These are phyloP conservation scores for Lumbricus terrestris DNA, from an alignment of 2,888 invertebrate genomes.

Conservation along the genomic window DNA sequence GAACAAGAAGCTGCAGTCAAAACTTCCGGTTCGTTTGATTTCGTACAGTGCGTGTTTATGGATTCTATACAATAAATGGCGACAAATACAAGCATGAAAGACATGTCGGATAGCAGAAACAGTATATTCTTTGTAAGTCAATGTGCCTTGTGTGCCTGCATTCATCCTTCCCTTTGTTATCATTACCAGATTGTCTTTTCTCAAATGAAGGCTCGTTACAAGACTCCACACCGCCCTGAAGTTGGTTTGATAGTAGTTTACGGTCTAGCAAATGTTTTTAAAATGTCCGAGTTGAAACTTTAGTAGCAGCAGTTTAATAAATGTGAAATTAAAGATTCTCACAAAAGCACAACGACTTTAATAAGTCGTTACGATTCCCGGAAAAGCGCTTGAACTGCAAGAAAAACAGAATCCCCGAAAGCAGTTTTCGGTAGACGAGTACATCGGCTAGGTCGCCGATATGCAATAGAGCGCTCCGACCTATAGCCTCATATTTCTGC, in stretches of 20 bases:
- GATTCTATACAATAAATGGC: neutral
- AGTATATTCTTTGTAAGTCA: neutral
- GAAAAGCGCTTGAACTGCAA: no score
- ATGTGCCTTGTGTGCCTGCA: neutral
- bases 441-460: no score
- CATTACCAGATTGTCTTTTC: neutral
- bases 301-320: no score
- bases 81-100: neutral
- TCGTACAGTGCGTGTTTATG: neutral
- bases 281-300: no score
- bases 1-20: neutral
- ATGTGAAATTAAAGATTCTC: no score
- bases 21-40: conserved; percentile 3
- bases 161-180: neutral
- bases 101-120: neutral
- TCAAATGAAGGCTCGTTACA: neutral
- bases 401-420: no score
- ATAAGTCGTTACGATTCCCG: no score
- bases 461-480: no score
- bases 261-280: neutral
- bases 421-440: no score
- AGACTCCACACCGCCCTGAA: neutral
- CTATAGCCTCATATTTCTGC: no score
- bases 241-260: neutral
- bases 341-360: no score